Evolutionary conservation across 2,888 invertebrate species (phyloP), one percentile per base, ranked within the genome.

Genomic region (Tachina grossa): DNA sequence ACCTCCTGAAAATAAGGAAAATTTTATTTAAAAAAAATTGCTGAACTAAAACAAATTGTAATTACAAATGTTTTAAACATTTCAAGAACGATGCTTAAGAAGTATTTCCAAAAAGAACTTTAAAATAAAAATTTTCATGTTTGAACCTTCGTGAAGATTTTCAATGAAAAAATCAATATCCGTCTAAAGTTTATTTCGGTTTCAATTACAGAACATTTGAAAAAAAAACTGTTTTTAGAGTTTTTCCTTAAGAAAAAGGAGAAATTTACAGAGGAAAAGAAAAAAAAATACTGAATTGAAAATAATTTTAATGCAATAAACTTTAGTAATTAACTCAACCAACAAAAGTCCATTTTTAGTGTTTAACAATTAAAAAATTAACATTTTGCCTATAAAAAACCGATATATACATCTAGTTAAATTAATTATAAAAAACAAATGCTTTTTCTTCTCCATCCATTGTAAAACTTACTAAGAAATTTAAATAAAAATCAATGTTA

Each of bases 131-230:
- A 53, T 63, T 80, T 57, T 13, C 47, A 72, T 69, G 53, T 43
- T 71, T 72, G 22, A 75, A 79, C 10, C 84, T 71, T 49, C 74
- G 55, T 66, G 61, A 76, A 85, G 55, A 80, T 76, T 76, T 31
- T 79, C 79, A 61, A 85, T 83, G 79, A 85, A 90, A 91, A 91
- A 91, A 91, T 91, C 92, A 91, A 91, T 92, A 92, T 92, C 92
- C 92, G 92, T 92, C 93, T 92, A 92, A 92, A 93, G 92, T 92
- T 92, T 92, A 92, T 91, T 90, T 91, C 92, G 90, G 91, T 89
- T 91, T 91, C 90, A 76, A 19, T 31, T 47, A 22, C 16, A 66
- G 59, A 82, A 68, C 53, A 74, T 49, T 45, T 45, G 55, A 47
- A 78, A 87, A 72, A 51, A 77, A 66, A 78, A 51, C 14, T 13